Base-by-base conservation (phyloP, 2,888 invertebrate species). In the Pardosa pseudoannulata region DNA sequence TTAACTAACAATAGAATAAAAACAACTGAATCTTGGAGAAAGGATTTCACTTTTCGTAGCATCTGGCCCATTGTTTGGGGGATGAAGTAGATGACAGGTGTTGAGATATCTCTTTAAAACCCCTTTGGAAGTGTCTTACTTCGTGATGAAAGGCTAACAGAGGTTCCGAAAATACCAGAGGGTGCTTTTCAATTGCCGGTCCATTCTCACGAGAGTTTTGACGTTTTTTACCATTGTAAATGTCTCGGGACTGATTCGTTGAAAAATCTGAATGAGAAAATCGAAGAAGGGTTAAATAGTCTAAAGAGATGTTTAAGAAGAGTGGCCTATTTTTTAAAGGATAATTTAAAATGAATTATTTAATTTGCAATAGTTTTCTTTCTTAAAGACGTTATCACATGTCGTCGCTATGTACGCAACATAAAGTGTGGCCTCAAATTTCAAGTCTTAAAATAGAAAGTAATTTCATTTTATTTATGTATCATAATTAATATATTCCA, bases 1-100 rank as follows among this genome's bases (percentile, higher is more conserved):
- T 65, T 65, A 27, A 11, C 72, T 67, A 32, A 80, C 79, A 80
- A 80, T 80, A 39, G 79, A 73, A 67, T 71, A 41, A 62, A 80
- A 80, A 67, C 31, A 29, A 31, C 6, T 13, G 29, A 11, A 23
- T 7, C 2, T 16, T 9, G n/a, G 31, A 16, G 13, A 16, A 41
- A 1, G 56, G 5, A 28, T 73, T 80, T 71, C 72, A 62, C 71
- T 80, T 80, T 80, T 64, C n/a, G 36, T 13, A 6, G 46, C n/a
- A 13, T 65, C 36, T 62, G 19, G 39, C 16, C 79, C 28, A 80
- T 80, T 80, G 79, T 80, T 29, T 50, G 27, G 19, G 46, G 39
- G 41, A 71, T 64, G 71, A 72, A 73, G 72, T 72, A 72, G 67
- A 27, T 80, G 79, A 73, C 79, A 80, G 73, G 29, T 65, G 41